Evolutionary conservation across 1,140 invertebrate genomes (phyloP).

Genomic region (Rhyacophila brunnea): DNA sequence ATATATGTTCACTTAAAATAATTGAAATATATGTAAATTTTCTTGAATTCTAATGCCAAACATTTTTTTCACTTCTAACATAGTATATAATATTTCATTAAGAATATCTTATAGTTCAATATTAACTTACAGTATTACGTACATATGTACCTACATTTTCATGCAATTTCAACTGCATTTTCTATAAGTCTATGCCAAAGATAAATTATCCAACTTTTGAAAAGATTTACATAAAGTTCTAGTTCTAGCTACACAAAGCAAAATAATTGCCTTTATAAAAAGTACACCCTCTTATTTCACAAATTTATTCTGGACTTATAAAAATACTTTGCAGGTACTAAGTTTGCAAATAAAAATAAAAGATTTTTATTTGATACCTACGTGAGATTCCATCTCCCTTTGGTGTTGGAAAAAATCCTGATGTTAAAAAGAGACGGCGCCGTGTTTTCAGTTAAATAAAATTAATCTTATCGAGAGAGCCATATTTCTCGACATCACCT

Average conservation of each 20-base stretch:
- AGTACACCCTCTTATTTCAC: conserved; percentile 24
- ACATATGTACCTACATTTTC: too few relatives aligned
- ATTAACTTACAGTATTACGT: too few relatives aligned
- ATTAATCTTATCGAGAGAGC: conserved; percentile 56
- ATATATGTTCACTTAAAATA: too few relatives aligned
- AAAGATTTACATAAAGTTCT: neutral
- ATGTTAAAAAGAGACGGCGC: conserved; percentile 20
- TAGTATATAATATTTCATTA: too few relatives aligned
- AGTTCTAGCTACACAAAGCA: neutral
- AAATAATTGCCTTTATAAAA: conserved; percentile 10
- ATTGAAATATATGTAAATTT: too few relatives aligned
- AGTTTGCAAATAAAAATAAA: conserved; percentile 34
- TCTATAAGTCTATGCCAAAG: too few relatives aligned
- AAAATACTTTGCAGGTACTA: conserved; percentile 30
- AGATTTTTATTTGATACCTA: conserved; percentile 23
- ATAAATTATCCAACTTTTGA: too few relatives aligned
- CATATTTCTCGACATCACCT: conserved; percentile 55
- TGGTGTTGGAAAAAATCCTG: neutral
- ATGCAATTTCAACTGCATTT: too few relatives aligned
- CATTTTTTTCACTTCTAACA: too few relatives aligned
- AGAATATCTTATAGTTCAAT: too few relatives aligned
- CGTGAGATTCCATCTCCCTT: conserved; percentile 18
- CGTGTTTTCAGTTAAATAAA: conserved; percentile 41
- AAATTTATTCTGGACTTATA: conserved; percentile 30
- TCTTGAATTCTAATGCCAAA: too few relatives aligned